Evolutionary conservation across 2,113 vertebrate species (phyloP).

Genomic region (Artemisiospiza belli): DNA sequence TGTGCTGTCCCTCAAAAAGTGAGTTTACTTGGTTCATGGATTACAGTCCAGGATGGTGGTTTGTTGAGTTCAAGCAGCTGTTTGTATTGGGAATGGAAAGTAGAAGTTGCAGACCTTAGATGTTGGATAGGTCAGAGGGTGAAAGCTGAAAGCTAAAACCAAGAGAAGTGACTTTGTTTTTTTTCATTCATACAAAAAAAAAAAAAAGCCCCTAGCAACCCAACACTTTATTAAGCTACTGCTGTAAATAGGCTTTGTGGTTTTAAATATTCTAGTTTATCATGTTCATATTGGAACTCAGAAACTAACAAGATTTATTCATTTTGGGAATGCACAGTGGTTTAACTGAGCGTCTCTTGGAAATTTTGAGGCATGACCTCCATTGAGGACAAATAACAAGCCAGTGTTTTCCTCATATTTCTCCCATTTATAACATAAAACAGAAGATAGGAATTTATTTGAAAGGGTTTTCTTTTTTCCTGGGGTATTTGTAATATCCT

Average conservation of each 20-base stretch:
- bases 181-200: neutral
- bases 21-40: neutral
- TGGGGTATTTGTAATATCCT: neutral
- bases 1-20: neutral
- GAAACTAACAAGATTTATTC: neutral
- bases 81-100: neutral
- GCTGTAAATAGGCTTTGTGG: neutral
- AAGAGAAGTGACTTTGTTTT: neutral
- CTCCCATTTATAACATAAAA: neutral
- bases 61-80: neutral
- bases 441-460: neutral
- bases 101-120: neutral
- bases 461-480: neutral
- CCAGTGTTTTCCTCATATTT: neutral
- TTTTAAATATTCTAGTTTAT: neutral
- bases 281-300: fast-evolving
- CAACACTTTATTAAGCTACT: neutral
- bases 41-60: neutral
- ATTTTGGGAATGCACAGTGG: neutral
- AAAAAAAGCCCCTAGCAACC: neutral
- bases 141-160: neutral
- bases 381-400: neutral
- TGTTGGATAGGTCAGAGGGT: neutral
- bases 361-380: neutral
- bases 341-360: neutral